These are phyloP conservation scores for Hyaena hyaena DNA, from an alignment of 2,113 vertebrate species.

Conservation along the genomic window DNA sequence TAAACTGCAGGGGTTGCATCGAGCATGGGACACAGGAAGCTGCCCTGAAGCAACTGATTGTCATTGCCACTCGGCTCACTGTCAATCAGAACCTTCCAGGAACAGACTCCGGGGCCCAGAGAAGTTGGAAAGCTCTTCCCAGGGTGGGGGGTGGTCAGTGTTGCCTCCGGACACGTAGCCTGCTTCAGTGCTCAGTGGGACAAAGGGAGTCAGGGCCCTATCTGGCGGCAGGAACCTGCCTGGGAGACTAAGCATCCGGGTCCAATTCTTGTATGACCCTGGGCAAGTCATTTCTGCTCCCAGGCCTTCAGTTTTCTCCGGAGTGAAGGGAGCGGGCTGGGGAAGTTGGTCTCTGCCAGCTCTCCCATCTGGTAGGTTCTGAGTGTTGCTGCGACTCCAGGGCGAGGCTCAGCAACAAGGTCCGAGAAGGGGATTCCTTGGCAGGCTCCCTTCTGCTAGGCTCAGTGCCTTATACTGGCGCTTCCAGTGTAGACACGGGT, in stretches of 20 bases:
- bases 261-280: background rate
- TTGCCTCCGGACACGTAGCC: background rate
- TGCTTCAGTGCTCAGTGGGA: background rate
- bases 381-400: background rate
- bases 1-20: background rate
- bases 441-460: background rate
- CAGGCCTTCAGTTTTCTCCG: background rate
- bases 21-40: background rate
- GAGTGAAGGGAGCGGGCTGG: background rate
- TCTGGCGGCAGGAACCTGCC: background rate
- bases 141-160: background rate
- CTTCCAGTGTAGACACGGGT: background rate
- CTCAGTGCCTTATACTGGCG: background rate
- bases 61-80: background rate
- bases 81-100: slow-evolving; percentile 63
- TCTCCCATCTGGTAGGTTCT: background rate
- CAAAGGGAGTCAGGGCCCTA: background rate
- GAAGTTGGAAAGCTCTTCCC: background rate
- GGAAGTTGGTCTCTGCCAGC: background rate
- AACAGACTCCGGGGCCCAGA: background rate
- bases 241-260: too few species aligned
- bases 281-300: background rate
- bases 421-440: background rate
- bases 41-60: background rate
- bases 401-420: background rate